phyloP scores from a whole-genome alignment of 2,797 vertebrate species.

The Cottoperca gobio region DNA sequence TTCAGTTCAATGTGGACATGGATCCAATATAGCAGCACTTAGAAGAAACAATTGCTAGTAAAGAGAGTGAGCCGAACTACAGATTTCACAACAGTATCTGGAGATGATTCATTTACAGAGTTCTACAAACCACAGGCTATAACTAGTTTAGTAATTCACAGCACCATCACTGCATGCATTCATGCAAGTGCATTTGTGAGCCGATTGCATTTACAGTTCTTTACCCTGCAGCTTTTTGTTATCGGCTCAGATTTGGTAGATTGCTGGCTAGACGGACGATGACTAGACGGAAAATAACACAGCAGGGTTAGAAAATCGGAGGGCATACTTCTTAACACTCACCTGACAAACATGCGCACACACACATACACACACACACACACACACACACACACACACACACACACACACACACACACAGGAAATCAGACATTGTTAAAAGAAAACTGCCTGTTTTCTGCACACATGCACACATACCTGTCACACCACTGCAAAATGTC shows the following conservation, averaged over 20 bases:
- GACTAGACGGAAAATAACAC: slow-evolving; percentile 37
- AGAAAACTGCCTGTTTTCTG: too few relatives aligned
- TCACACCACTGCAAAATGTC: background rate
- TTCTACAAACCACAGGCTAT: background rate
- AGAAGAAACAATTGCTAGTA: slow-evolving; percentile 8
- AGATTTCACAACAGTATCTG: slow-evolving; percentile 1
- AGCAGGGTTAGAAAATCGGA: background rate
- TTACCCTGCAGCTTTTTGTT: background rate
- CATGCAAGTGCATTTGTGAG: background rate
- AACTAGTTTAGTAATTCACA: background rate
- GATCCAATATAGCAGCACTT: slow-evolving; percentile 18
- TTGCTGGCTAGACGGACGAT: slow-evolving; percentile 25
- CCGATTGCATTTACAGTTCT: background rate
- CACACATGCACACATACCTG: background rate
- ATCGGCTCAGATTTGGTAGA: background rate
- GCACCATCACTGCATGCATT: background rate
- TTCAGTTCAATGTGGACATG: background rate
- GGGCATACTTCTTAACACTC: background rate
- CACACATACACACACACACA: background rate
- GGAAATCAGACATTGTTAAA: too few relatives aligned
- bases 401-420: too few relatives aligned
- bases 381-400: too few relatives aligned
- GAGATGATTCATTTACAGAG: background rate
- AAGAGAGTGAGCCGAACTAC: background rate
- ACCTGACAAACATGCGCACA: slow-evolving; percentile 12